Evolutionary conservation across 2,888 invertebrate genomes (phyloP).

Genomic region (Ormia ochracea): DNA sequence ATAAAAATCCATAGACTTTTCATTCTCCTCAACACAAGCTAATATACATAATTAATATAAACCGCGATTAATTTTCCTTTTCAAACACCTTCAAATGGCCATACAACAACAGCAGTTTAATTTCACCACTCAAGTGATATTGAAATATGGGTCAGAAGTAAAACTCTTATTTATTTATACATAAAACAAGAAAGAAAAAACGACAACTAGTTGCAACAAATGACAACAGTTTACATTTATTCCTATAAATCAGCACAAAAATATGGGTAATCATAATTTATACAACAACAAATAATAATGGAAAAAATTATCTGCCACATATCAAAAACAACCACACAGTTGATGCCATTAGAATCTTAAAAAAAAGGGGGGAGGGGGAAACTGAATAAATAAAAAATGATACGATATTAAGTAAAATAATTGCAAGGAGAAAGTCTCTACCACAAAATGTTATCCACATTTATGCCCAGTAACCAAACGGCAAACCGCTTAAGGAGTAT

Average conservation of each 20-base stretch:
- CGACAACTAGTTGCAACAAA: constrained; percentile 20
- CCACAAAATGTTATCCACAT: constrained; percentile 52
- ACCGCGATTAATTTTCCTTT: constrained; percentile 33
- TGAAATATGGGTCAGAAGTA: constrained; percentile 57
- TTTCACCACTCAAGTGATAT: constrained; percentile 27
- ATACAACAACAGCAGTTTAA: constrained; percentile 20
- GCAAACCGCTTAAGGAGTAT: not conserved
- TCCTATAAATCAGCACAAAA: constrained; percentile 60
- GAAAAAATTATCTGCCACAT: constrained; percentile 42
- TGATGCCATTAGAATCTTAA: constrained; percentile 59
- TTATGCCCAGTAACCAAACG: not conserved
- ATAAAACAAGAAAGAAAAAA: not conserved
- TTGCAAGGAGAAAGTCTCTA: constrained; percentile 60
- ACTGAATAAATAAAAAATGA: constrained; percentile 20
- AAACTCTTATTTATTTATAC: constrained; percentile 41
- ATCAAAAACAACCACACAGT: constrained; percentile 48
- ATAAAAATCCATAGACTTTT: too few relatives aligned
- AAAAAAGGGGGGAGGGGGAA: not conserved
- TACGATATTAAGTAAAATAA: constrained; percentile 56
- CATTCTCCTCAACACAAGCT: too few relatives aligned
- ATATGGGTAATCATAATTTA: constrained; percentile 60
- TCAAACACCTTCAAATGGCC: not conserved
- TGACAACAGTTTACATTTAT: constrained; percentile 54
- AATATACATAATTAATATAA: not conserved
- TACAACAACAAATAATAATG: constrained; percentile 36